These are phyloP conservation scores for Trachymyrmex cornetzi DNA, from an alignment of 1,140 invertebrate species.

Conservation along the genomic window DNA sequence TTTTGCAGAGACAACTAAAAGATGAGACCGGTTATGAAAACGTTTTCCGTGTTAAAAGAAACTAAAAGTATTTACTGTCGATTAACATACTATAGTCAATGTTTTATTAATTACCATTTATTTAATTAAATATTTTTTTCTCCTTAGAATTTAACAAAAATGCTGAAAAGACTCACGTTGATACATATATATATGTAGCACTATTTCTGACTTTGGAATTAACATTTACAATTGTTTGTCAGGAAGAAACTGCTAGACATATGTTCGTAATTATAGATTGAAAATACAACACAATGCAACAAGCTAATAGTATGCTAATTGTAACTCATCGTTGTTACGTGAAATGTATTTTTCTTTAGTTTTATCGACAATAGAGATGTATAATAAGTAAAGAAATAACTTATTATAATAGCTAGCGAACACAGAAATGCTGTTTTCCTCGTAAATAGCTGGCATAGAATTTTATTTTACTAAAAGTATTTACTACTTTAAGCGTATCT, in stretches of 20 bases:
- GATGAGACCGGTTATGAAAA: conserved; percentile 20
- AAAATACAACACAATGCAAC: background rate
- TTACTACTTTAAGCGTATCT: background rate
- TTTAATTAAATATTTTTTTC: conserved; percentile 4
- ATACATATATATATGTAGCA: background rate
- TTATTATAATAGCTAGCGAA: background rate
- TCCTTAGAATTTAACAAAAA: background rate
- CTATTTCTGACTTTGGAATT: background rate
- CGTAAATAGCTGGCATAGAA: conserved; percentile 3
- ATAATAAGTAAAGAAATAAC: background rate
- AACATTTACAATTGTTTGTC: conserved; percentile 8
- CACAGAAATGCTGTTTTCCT: too few relatives aligned
- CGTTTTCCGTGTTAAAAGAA: background rate
- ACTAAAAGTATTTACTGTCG: background rate
- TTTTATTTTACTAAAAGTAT: background rate
- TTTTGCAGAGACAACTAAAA: conserved; percentile 11
- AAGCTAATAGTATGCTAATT: conserved; percentile 21
- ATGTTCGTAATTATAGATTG: conserved; percentile 15
- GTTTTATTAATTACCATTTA: conserved; percentile 7
- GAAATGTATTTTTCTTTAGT: background rate
- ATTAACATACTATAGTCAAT: background rate
- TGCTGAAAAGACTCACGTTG: background rate
- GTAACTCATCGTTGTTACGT: background rate
- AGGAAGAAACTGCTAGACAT: background rate
- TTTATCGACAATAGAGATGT: background rate